phyloP scores from a whole-genome alignment of 1,140 invertebrate species.

The Bombus affinis region DNA sequence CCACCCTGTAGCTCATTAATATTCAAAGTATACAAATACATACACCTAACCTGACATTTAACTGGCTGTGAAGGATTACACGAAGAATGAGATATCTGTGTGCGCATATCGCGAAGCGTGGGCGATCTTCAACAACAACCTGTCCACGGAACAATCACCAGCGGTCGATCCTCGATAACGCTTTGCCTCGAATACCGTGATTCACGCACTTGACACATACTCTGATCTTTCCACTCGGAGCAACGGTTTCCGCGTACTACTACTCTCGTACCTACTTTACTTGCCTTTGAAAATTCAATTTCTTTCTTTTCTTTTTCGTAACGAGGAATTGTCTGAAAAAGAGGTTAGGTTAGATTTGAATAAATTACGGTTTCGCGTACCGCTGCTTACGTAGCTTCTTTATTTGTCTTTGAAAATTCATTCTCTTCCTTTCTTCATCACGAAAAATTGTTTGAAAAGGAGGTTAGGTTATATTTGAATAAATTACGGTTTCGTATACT shows the following conservation, averaged over 20 bases:
- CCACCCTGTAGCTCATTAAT: constrained; percentile 64
- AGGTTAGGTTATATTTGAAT: no score
- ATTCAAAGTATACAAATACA: constrained; percentile 59
- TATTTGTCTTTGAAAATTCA: background rate
- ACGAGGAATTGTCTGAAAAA: background rate
- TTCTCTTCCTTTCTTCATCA: background rate
- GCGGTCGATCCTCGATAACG: constrained; percentile 66
- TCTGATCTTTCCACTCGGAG: background rate
- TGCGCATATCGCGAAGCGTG: constrained; percentile 49
- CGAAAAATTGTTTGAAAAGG: background rate
- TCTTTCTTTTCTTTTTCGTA: background rate
- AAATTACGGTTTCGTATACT: no score
- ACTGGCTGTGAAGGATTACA: constrained; percentile 54
- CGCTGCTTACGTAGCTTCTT: background rate
- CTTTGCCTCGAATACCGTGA: constrained; percentile 50
- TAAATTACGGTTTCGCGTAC: background rate
- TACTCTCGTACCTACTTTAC: background rate
- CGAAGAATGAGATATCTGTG: constrained; percentile 27
- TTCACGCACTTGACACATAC: constrained; percentile 58
- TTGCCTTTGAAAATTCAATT: background rate
- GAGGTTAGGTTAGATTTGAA: no score
- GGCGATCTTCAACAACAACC: constrained; percentile 67
- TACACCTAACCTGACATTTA: constrained; percentile 61
- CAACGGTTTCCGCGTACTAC: background rate
- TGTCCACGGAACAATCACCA: constrained; percentile 69